These are phyloP conservation scores for Eupithecia exiguata DNA, from an alignment of 2,888 invertebrate species.

Conservation along the genomic window DNA sequence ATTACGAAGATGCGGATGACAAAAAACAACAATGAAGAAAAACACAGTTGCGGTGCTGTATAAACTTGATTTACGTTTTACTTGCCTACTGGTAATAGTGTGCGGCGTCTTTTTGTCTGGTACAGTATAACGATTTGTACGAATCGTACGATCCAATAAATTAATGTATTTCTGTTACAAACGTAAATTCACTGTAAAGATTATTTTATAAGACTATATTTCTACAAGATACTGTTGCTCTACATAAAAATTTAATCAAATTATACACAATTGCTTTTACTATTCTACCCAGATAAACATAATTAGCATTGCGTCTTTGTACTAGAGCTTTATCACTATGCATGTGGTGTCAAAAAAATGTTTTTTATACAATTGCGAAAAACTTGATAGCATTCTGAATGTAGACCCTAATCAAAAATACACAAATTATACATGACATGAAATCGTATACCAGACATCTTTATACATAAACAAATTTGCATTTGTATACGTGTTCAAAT, in stretches of 20 bases:
- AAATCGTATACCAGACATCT: no score
- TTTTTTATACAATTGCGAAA: no score
- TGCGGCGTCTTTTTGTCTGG: slow-evolving; percentile 36
- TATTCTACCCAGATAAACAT: background rate
- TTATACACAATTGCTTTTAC: background rate
- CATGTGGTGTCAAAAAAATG: background rate
- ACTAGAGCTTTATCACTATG: no score
- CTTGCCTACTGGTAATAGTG: background rate
- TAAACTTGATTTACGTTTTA: slow-evolving; percentile 10
- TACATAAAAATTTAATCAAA: background rate
- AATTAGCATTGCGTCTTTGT: no score
- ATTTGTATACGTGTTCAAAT: background rate
- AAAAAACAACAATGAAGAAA: slow-evolving; percentile 31
- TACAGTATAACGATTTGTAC: slow-evolving; percentile 17
- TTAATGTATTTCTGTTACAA: background rate
- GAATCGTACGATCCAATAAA: background rate
- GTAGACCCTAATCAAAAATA: no score
- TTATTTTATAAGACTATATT: background rate
- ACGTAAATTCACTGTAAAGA: background rate
- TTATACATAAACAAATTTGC: no score
- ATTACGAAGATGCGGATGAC: slow-evolving; percentile 11
- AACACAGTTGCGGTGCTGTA: background rate
- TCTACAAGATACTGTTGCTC: background rate
- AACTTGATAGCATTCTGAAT: no score
- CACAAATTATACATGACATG: no score